phyloP scores from a whole-genome alignment of 2,888 invertebrate species.

The Ormyrus rosae region DNA sequence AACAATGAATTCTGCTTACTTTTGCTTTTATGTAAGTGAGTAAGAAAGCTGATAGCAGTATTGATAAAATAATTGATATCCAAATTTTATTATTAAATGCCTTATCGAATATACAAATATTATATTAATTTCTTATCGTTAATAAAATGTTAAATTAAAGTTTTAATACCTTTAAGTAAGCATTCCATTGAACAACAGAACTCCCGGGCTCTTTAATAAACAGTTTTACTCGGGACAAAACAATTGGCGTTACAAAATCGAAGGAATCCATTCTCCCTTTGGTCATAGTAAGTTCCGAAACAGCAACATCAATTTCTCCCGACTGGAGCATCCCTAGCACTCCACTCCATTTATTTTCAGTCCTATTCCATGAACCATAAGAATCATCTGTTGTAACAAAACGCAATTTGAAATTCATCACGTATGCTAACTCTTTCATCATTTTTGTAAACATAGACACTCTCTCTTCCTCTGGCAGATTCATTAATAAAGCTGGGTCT shows the following conservation, averaged over 20 bases:
- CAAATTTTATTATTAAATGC: slow-evolving; percentile 46
- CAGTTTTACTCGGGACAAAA: slow-evolving; percentile 60
- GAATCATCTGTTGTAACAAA: slow-evolving; percentile 34
- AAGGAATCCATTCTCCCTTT: slow-evolving; percentile 60
- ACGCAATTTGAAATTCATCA: slow-evolving; percentile 64
- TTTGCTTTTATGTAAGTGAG: slow-evolving; percentile 36
- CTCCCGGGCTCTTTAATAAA: slow-evolving; percentile 61
- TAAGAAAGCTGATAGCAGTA: slow-evolving; percentile 37
- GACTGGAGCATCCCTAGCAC: slow-evolving; percentile 61
- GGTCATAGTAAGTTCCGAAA: slow-evolving; percentile 65
- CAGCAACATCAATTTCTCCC: slow-evolving; percentile 63
- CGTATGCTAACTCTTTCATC: slow-evolving; percentile 35
- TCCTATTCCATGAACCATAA: slow-evolving; percentile 60
- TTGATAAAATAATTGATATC: slow-evolving; percentile 41
- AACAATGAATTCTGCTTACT: neutral
- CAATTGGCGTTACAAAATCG: slow-evolving; percentile 67
- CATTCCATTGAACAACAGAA: slow-evolving; percentile 63
- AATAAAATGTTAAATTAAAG: neutral
- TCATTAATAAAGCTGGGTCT: neutral
- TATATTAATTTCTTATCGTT: neutral
- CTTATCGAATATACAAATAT: slow-evolving; percentile 5
- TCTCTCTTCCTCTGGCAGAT: neutral
- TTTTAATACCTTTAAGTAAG: slow-evolving; percentile 65
- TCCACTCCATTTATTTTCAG: slow-evolving; percentile 64
- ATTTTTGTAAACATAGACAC: slow-evolving; percentile 41